Evolutionary conservation across 2,797 vertebrate species (phyloP).

Genomic region (Hoplostethus atlanticus): DNA sequence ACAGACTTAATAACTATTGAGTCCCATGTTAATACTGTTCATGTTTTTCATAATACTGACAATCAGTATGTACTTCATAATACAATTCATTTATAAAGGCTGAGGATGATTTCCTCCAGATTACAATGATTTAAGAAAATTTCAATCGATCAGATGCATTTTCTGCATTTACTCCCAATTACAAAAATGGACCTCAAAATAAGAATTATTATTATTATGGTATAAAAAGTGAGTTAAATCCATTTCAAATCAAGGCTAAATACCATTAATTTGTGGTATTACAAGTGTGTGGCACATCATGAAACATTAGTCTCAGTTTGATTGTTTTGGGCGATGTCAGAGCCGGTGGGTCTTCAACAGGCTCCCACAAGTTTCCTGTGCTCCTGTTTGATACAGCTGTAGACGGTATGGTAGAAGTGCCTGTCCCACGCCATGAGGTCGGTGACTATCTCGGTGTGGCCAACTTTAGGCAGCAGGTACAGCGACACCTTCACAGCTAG

Average conservation of each 20-base stretch:
- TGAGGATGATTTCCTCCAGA: background rate
- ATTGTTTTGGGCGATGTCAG: background rate
- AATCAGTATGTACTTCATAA: background rate
- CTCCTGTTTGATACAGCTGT: constrained; percentile 81
- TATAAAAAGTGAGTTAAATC: constrained; percentile 18
- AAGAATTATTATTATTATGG: constrained; percentile 5
- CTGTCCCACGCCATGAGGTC: constrained; percentile 82
- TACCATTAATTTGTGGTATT: constrained; percentile 15
- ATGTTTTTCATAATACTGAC: constrained; percentile 1
- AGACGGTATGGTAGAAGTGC: constrained; percentile 78
- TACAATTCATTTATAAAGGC: background rate
- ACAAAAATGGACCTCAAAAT: constrained; percentile 9
- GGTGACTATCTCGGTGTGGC: constrained; percentile 81
- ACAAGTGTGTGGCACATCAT: constrained; percentile 32
- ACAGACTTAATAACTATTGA: background rate
- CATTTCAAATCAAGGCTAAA: constrained; percentile 17
- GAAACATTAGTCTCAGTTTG: background rate
- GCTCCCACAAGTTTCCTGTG: constrained; percentile 58
- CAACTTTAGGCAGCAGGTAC: constrained; percentile 79
- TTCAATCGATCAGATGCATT: background rate
- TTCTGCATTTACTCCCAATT: background rate
- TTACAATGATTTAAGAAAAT: background rate
- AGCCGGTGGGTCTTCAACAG: constrained; percentile 42
- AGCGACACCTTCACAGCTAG: constrained; percentile 75
- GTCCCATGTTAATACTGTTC: background rate